These are phyloP conservation scores for Zeus faber DNA, from an alignment of 2,113 vertebrate species.

Conservation along the genomic window DNA sequence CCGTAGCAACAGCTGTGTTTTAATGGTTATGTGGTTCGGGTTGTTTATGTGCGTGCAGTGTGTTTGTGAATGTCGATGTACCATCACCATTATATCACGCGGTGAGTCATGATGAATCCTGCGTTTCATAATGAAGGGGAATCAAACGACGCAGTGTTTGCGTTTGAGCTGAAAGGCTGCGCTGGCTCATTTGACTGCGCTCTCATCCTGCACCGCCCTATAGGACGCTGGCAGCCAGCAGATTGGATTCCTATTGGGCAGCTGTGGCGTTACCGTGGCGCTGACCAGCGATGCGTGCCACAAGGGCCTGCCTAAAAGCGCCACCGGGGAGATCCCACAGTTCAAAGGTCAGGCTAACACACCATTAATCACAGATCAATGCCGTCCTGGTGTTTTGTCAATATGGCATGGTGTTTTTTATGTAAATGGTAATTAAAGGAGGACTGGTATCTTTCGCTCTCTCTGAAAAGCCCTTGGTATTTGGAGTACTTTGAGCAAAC, in stretches of 20 bases:
- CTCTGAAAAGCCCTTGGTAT: too few species aligned
- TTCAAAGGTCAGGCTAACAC: slow-evolving; percentile 83
- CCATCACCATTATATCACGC: too few species aligned
- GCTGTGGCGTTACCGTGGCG: slow-evolving; percentile 97
- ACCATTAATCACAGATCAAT: slow-evolving; percentile 24
- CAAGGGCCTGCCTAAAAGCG: slow-evolving; percentile 95
- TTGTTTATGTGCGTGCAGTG: too few species aligned
- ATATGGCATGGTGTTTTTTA: not conserved
- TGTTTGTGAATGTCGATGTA: not conserved
- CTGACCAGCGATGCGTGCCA: slow-evolving; percentile 98
- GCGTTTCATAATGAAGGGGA: not conserved
- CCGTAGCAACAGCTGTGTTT: too few species aligned
- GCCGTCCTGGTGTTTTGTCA: not conserved
- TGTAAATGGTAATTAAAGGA: not conserved
- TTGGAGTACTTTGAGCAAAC: too few species aligned
- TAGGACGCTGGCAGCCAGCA: slow-evolving; percentile 98
- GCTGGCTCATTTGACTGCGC: too few species aligned
- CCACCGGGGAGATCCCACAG: slow-evolving; percentile 97
- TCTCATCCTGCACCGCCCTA: slow-evolving; percentile 24
- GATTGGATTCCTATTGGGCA: slow-evolving; percentile 97
- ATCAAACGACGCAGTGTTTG: not conserved
- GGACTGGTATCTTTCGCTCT: too few species aligned
- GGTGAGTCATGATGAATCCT: not conserved
- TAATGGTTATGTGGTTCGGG: too few species aligned
- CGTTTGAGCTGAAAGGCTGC: not conserved